These are phyloP conservation scores for Dermolepida albohirtum DNA, from an alignment of 2,888 invertebrate species.

Conservation along the genomic window DNA sequence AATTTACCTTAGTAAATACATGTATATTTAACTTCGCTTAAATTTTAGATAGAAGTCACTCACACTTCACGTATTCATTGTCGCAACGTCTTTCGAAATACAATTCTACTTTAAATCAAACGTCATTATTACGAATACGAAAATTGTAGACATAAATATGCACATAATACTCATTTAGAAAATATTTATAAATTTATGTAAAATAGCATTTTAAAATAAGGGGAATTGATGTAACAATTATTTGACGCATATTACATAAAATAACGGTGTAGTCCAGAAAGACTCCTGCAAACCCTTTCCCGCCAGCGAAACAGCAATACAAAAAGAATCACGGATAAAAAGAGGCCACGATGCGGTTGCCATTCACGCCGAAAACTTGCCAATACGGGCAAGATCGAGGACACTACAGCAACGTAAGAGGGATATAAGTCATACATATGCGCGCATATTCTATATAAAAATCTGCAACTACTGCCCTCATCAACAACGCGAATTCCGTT, in stretches of 20 bases:
- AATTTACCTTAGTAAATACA: no score
- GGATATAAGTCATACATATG: constrained; percentile 8
- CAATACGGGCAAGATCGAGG: constrained; percentile 19
- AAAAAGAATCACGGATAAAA: constrained; percentile 11
- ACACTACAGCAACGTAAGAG: constrained; percentile 14
- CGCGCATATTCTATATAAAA: constrained; percentile 21
- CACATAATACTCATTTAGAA: no score
- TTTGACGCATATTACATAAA: neutral
- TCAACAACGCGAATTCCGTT: constrained; percentile 40
- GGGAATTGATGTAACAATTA: no score
- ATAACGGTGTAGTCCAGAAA: constrained; percentile 1
- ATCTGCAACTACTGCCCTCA: constrained; percentile 34
- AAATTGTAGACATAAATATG: no score
- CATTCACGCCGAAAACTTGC: constrained; percentile 27
- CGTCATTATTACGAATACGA: no score
- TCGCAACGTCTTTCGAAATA: no score
- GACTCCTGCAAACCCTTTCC: constrained; percentile 4
- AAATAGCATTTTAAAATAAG: neutral
- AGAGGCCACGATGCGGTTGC: constrained; percentile 10
- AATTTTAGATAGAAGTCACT: no score
- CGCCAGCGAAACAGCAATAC: neutral
- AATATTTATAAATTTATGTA: neutral
- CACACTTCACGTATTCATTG: no score
- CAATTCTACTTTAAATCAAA: no score
- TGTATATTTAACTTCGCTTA: no score